Conservation (phyloP, 2,888 invertebrate genomes). For the Pterostichus niger region DNA sequence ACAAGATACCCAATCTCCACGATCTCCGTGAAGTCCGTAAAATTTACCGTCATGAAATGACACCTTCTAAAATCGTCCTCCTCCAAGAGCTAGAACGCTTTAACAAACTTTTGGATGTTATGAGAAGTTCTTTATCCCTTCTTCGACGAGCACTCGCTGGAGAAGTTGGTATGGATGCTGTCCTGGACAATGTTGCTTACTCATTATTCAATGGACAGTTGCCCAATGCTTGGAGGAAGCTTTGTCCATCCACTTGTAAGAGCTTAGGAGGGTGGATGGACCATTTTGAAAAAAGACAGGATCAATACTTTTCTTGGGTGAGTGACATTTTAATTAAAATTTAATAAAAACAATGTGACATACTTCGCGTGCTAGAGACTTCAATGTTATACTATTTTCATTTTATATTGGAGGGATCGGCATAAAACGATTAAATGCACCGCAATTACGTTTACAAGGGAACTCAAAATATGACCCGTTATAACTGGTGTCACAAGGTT, state of each 20-base stretch:
- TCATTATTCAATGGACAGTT: slow-evolving; percentile 92
- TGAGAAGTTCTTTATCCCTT: slow-evolving; percentile 85
- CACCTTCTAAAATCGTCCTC: slow-evolving; percentile 91
- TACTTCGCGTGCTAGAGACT: no score
- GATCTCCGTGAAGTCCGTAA: slow-evolving; percentile 91
- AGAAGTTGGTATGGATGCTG: slow-evolving; percentile 94
- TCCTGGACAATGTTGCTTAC: slow-evolving; percentile 89
- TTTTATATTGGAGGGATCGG: no score
- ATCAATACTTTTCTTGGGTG: slow-evolving; percentile 90
- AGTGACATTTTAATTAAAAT: slow-evolving; percentile 68
- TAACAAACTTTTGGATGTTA: slow-evolving; percentile 86
- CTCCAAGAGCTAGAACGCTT: slow-evolving; percentile 94
- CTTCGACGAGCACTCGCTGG: slow-evolving; percentile 92
- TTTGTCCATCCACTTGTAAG: slow-evolving; percentile 93
- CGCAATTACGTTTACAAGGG: no score
- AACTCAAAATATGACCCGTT: no score
- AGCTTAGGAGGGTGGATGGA: slow-evolving; percentile 93
- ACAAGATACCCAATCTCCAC: slow-evolving; percentile 86
- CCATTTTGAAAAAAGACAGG: slow-evolving; percentile 86
- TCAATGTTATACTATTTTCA: no score
- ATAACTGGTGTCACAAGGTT: no score
- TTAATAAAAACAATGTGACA: no score
- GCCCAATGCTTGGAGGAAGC: slow-evolving; percentile 88
- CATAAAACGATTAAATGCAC: no score
- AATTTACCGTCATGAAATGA: slow-evolving; percentile 88